phyloP scores from a whole-genome alignment of 2,113 vertebrate species.

The Sceloporus tristichus region DNA sequence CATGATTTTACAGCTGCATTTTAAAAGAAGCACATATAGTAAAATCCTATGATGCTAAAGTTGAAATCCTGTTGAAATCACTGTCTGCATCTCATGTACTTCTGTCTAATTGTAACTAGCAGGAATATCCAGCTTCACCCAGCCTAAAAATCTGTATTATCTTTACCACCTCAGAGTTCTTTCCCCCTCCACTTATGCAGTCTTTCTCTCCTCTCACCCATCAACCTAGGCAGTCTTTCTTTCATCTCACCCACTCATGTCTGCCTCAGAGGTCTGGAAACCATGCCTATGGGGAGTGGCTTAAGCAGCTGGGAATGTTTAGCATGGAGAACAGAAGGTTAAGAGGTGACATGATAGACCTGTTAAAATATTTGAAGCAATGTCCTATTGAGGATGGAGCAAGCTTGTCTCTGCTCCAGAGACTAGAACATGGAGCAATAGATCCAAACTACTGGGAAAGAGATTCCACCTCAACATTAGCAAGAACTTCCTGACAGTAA shows the following conservation, averaged over 20 bases:
- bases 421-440: too few species aligned
- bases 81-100: neutral
- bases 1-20: constrained; percentile 12
- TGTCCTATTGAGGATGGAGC: too few species aligned
- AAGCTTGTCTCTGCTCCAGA: too few species aligned
- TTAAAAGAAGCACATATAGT: neutral
- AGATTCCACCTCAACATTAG: too few species aligned
- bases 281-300: too few species aligned
- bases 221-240: neutral
- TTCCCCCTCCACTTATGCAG: neutral
- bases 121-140: neutral
- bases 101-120: neutral
- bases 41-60: neutral
- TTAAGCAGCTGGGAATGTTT: too few species aligned
- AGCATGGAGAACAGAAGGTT: too few species aligned
- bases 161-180: neutral
- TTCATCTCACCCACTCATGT: neutral
- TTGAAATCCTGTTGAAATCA: constrained; percentile 1
- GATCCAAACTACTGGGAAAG: too few species aligned
- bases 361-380: too few species aligned
- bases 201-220: neutral
- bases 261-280: too few species aligned
- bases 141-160: neutral
- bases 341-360: too few species aligned
- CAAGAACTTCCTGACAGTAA: too few species aligned